These are phyloP conservation scores for Pygoscelis adeliae DNA, from an alignment of 2,113 vertebrate genomes.

Conservation along the genomic window DNA sequence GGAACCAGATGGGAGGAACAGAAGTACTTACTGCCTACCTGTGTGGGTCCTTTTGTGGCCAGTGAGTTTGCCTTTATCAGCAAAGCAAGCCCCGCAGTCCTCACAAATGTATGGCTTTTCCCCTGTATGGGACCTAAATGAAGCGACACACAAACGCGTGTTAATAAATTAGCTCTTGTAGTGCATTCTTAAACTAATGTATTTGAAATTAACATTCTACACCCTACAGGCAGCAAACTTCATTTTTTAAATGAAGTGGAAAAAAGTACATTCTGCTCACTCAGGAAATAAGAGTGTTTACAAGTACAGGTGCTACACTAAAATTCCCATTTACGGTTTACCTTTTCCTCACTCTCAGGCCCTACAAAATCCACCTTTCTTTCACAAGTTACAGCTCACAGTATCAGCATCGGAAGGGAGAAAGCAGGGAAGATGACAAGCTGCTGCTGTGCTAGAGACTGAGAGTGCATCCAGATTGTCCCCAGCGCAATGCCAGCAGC, in stretches of 20 bases:
- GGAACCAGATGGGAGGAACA: background rate
- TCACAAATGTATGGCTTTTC: slow-evolving; percentile 75
- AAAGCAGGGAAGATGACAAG: background rate
- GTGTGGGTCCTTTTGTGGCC: slow-evolving; percentile 73
- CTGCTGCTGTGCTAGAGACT: background rate
- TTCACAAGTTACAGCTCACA: background rate
- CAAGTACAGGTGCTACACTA: fast-evolving
- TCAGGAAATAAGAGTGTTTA: fast-evolving
- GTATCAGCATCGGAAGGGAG: background rate
- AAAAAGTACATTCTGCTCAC: background rate
- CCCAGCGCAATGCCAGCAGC: background rate
- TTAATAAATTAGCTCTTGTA: background rate
- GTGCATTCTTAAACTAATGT: background rate
- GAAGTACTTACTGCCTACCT: slow-evolving; percentile 28
- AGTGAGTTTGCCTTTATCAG: slow-evolving; percentile 65
- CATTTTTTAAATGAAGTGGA: background rate
- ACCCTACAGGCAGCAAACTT: background rate
- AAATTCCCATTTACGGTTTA: background rate
- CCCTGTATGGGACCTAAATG: slow-evolving; percentile 68
- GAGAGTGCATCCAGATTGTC: background rate
- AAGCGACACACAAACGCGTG: background rate
- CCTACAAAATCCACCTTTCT: background rate
- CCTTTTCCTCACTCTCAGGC: background rate
- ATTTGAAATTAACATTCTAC: background rate
- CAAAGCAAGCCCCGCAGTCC: slow-evolving; percentile 70